Evolutionary conservation across 37 sponge, comb jelly and placozoan species (phyloP), one percentile per base, ranked within the genome.

Genomic region (Bolinopsis microptera): DNA sequence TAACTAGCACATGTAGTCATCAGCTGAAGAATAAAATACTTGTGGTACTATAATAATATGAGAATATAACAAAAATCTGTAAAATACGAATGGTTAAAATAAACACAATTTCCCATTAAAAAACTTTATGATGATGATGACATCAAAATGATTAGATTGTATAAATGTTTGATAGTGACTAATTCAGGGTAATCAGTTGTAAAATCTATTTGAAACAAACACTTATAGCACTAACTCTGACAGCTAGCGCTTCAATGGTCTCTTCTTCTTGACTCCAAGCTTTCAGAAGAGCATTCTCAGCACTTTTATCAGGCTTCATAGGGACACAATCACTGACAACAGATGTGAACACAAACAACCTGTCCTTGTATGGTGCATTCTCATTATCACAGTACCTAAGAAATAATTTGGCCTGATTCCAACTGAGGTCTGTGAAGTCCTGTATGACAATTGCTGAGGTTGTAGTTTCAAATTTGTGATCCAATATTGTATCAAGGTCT

Each of bases 311-410:
- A 40, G 90, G 90, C 3, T 30, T 86, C 30, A 35, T 18, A 1
- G 35, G 23, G 22, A 39, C 35, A 34, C 90, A 86, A 22, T 86
- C 38, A 0, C 48, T 41, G 1, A 38, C 22, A 41, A 16, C 48
- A 24, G 90, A 35, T 24, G 36, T 28, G 35, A 86, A 86, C 18
- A 86, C 26, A 39, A 86, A 86, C 26, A 86, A 26, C 24, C 3
- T 86, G 28, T n/a, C 25, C 2, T 39, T 39, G 48, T 39, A 30
- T 23, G 90, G 90, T 33, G 90, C 41, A 41, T 86, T 86, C 24
- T 86, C 90, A 40, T 86, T 86, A 38, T 86, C 90, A 86, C 90
- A 86, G 24, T 41, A 41, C 35, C 39, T 41, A 27, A 86, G 27
- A 86, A 86, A 86, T 86, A 86, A 9, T 38, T 86, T 86, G 2